A percentile compares a stretch with the other conserved stretches of the same genome.
phyloP scores from a whole-genome alignment of 1,140 invertebrate genomes.

The Marisa cornuarietis region DNA sequence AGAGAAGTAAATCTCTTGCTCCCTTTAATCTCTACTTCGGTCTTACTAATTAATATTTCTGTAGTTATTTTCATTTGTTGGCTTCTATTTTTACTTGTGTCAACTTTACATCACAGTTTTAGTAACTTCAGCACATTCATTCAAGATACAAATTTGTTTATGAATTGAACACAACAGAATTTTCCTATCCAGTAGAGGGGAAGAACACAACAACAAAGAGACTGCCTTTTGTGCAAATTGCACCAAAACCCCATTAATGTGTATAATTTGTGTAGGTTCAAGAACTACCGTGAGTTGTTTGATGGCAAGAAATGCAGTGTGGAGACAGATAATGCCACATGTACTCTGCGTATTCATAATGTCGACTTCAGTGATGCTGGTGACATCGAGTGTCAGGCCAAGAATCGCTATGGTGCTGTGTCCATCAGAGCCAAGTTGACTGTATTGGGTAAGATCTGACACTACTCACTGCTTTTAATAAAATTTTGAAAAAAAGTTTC shows the following conservation, averaged over 20 bases:
- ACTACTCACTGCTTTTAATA: not conserved
- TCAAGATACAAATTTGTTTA: too few species aligned
- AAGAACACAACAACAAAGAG: too few species aligned
- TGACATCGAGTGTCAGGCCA: constrained; percentile 94
- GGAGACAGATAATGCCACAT: constrained; percentile 82
- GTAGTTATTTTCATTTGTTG: too few species aligned
- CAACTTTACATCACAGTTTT: too few species aligned
- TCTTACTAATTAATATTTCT: too few species aligned
- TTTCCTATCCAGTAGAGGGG: too few species aligned
- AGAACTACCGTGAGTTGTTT: constrained; percentile 89
- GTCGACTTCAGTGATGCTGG: constrained; percentile 97
- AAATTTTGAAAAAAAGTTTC: not conserved
- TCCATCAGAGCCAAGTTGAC: constrained; percentile 91
- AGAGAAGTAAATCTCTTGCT: too few species aligned
- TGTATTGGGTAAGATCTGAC: constrained; percentile 84
- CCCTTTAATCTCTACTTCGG: too few species aligned
- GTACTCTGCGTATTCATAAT: constrained; percentile 88
- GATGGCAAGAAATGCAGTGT: constrained; percentile 90
- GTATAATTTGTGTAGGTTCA: constrained; percentile 70
- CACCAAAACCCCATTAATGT: not conserved
- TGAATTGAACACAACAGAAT: too few species aligned
- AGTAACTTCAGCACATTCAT: too few species aligned
- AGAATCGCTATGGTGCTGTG: constrained; percentile 91
- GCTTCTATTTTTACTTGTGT: too few species aligned
- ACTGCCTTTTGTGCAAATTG: not conserved